Percentiles rank a stretch among this genome's conserved stretches.
Conservation (phyloP, 2,888 invertebrate genomes). For the Tetragonula carbonaria region DNA sequence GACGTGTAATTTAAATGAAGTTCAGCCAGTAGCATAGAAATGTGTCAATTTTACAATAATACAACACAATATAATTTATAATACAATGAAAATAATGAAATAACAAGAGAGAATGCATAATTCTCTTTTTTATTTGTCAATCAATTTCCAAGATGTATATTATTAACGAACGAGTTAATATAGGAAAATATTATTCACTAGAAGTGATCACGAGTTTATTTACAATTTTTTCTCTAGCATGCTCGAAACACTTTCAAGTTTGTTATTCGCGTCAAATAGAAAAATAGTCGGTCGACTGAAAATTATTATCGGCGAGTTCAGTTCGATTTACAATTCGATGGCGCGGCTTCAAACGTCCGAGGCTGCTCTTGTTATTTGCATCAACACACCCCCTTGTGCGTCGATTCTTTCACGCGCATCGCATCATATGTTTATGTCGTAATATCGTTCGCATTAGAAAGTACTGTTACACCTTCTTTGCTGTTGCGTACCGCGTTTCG, state of each 20-base stretch:
- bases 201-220: background rate
- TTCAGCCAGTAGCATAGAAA: too few relatives aligned
- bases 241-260: too few relatives aligned
- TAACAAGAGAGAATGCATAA: too few relatives aligned
- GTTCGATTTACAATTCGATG: background rate
- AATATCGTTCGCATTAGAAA: constrained; percentile 17
- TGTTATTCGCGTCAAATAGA: background rate
- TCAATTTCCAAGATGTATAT: background rate
- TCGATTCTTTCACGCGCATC: constrained; percentile 3
- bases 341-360: constrained; percentile 14
- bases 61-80: too few relatives aligned
- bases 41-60: too few relatives aligned
- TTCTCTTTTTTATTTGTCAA: too few relatives aligned
- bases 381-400: constrained; percentile 6
- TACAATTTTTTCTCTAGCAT: background rate
- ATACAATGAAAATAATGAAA: too few relatives aligned
- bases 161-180: background rate
- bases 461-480: constrained; percentile 37
- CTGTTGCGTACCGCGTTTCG: constrained; percentile 37
- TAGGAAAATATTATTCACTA: background rate
- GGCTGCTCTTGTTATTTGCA: constrained; percentile 13
- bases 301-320: background rate
- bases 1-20: too few relatives aligned
- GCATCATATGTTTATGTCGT: background rate
- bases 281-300: background rate